Base-by-base conservation (phyloP, 2,113 vertebrate genomes). In the Otis tarda region DNA sequence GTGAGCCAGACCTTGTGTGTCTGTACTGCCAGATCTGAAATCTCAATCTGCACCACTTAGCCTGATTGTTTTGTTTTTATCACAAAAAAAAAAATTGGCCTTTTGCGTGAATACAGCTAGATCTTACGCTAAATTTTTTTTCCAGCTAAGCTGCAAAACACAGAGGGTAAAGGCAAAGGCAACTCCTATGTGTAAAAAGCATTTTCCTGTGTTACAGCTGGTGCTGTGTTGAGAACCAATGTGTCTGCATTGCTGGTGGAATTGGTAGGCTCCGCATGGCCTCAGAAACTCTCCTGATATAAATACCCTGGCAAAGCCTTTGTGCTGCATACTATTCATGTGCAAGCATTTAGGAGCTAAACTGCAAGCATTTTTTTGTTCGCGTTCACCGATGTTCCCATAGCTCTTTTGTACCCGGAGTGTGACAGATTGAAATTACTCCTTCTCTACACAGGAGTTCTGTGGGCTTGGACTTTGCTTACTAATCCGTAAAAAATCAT, bases 301-400 rank as follows among this genome's bases (percentile, higher is more conserved):
- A 88, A 69, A 77, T 20, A n/a, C 17, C 12, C 41, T 55, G 18
- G n/a, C 31, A 86, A 76, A 86, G 31, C 24, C 25, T 76, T 86
- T 70, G 24, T 5, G 3, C 23, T 55, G 15, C 1, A 1, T 19
- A 57, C 50, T 80, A n/a, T 60, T 91, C 22, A 65, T 20, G 10
- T n/a, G 12, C 30, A 65, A 79, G 20, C n/a, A 52, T 25, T 83
- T 23, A 64, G 22, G 27, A 75, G 16, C 41, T 77, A 74, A 93
- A 61, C n/a, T 83, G 41, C 47, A 91, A 87, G 23, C 18, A 33
- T 37, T 71, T 65, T 60, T 83, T 75, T 50, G 8, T 60, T 68
- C 17, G 0, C 7, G 0, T 73, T 89, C 19, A 1, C 20, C 4
- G 1, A 9, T 69, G 19, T 77, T 77, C 35, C n/a, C 0, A 0